phyloP scores from a whole-genome alignment of 2,113 vertebrate genomes.

The Mus spicilegus region DNA sequence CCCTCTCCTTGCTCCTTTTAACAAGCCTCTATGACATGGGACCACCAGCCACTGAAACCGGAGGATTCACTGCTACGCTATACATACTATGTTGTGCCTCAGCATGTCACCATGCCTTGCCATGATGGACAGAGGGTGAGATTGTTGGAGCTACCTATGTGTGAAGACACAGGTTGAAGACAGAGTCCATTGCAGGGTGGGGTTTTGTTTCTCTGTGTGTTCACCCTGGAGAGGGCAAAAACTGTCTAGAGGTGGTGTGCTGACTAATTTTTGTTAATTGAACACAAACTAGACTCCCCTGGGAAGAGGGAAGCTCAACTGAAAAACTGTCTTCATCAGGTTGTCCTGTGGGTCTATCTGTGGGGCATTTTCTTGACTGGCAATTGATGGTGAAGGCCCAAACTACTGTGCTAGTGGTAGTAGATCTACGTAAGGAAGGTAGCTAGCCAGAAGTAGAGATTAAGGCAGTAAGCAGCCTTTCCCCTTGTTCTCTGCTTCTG shows the following conservation, averaged over 20 bases:
- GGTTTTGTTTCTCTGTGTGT: not conserved
- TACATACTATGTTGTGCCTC: not conserved
- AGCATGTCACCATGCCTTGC: not conserved
- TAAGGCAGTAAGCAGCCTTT: not conserved
- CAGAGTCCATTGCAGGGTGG: too few species aligned
- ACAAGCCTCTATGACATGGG: not conserved
- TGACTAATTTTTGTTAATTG: not conserved
- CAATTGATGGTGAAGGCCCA: not conserved
- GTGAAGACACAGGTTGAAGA: not conserved
- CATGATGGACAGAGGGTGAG: not conserved
- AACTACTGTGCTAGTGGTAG: not conserved
- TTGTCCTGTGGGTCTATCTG: not conserved
- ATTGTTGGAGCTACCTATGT: not conserved
- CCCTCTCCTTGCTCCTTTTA: not conserved
- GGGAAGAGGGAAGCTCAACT: not conserved
- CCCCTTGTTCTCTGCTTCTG: not conserved
- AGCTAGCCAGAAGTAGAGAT: not conserved
- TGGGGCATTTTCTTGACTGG: not conserved
- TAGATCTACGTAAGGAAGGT: not conserved
- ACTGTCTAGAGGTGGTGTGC: not conserved
- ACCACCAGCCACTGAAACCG: not conserved
- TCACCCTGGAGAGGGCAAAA: not conserved
- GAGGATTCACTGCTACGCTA: not conserved
- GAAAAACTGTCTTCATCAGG: not conserved
- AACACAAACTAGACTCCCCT: not conserved